phyloP scores from a whole-genome alignment of 2,797 vertebrate genomes.

The Clarias fuscus region DNA sequence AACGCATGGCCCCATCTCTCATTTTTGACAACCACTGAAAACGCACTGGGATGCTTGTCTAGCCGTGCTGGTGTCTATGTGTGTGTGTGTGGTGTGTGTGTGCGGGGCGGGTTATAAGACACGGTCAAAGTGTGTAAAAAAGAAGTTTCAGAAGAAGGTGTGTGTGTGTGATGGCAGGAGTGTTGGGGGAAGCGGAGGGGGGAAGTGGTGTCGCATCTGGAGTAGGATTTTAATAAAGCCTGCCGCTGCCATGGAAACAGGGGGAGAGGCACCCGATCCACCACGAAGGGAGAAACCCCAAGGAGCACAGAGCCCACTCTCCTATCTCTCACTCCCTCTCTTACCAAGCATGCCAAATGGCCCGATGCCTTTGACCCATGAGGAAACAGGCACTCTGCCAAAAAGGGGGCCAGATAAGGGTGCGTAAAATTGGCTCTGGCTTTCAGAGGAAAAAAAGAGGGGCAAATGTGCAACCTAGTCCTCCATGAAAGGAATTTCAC shows the following conservation, averaged over 20 bases:
- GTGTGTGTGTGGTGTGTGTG: too few relatives aligned
- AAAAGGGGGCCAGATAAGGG: constrained; percentile 59
- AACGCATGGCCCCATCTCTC: constrained; percentile 75
- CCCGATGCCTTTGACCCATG: constrained; percentile 49
- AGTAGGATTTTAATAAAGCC: constrained; percentile 77
- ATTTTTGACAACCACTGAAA: constrained; percentile 79
- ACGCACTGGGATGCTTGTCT: constrained; percentile 48
- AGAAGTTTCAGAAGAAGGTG: constrained; percentile 11
- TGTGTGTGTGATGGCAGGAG: constrained; percentile 26
- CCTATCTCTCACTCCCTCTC: constrained; percentile 54
- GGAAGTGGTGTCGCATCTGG: constrained; percentile 59
- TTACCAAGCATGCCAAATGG: constrained; percentile 56
- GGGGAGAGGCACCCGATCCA: constrained; percentile 56
- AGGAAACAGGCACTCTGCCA: constrained; percentile 49
- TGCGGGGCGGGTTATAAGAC: neutral
- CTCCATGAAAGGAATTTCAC: constrained; percentile 55
- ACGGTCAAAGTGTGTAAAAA: constrained; percentile 9
- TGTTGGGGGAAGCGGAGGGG: constrained; percentile 8
- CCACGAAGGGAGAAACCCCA: constrained; percentile 55
- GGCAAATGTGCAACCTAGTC: constrained; percentile 56
- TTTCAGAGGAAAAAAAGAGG: constrained; percentile 61
- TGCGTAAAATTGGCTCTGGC: constrained; percentile 72
- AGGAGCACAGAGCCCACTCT: constrained; percentile 45
- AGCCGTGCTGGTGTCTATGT: neutral
- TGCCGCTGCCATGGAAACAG: constrained; percentile 79